Base-by-base conservation (phyloP, 2,888 invertebrate species). In the Holacanthella duospinosa region DNA sequence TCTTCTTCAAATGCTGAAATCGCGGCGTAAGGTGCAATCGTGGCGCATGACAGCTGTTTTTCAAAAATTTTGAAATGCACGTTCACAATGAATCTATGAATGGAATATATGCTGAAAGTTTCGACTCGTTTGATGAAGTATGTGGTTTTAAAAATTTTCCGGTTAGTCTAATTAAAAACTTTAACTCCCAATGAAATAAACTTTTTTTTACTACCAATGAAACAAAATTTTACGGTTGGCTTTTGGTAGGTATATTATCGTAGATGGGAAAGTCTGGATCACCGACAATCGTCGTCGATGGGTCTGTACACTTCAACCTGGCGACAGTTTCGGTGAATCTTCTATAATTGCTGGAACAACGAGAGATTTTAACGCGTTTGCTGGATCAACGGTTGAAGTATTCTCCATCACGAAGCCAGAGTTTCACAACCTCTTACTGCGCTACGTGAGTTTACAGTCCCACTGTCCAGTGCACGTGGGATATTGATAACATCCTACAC, bases 391-490 rank as follows among this genome's bases (percentile, higher is more conserved):
- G 4, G 48, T 48, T 48, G 48, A 48, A 48, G 48, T 48, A 4
- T 48, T 48, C n/a, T 48, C 19, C 4, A 21, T 48, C 21, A 16
- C 48, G 21, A 9, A 21, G 4, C 19, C 12, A n/a, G 48, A 48
- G n/a, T 48, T 16, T 21, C n/a, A 16, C 16, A 21, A 48, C 12
- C 21, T 48, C 19, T 48, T 48, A 21, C 48, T n/a, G 6, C 48
- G 48, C 48, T 48, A 48, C 21, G 48, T 48, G 36, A 36, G 36
- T 36, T n/a, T n/a, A n/a, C n/a, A n/a, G n/a, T n/a, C n/a, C n/a
- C n/a, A n/a, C n/a, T n/a, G n/a, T n/a, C n/a, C n/a, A n/a, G n/a
- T n/a, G n/a, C n/a, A n/a, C n/a, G n/a, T n/a, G n/a, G n/a, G n/a
- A n/a, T n/a, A n/a, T n/a, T n/a, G n/a, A n/a, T n/a, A n/a, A n/a